Evolutionary conservation across 30 jellyfish, hydroid and myxozoan species (phyloP), one percentile per base, ranked within the genome.

Genomic region (Sanderia malayensis): DNA sequence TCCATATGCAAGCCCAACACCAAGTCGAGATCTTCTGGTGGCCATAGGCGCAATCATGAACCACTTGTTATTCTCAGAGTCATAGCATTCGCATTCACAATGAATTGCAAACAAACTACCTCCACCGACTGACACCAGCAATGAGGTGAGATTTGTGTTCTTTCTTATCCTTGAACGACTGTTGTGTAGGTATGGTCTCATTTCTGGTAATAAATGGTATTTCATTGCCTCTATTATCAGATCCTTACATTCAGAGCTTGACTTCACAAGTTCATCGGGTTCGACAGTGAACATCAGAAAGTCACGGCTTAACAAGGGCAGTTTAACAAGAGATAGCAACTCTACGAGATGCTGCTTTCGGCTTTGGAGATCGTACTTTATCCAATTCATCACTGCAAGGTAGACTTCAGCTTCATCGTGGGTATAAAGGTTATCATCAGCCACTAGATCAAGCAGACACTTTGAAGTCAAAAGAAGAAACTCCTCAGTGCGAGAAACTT

Each of bases 81-180:
- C 88, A 64, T 32, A 84, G 52, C 88, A 71, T 47, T 92, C 99
- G 76, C 97, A 89, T 61, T 89, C 97, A 66, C 94, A 82, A 21
- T 81, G 95, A 18, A 82, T 76, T 32, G 95, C 93, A 89, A 82
- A 89, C 73, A 89, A 63, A 67, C 94, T 89, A 0, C 93, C 96
- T 1, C 97, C 97, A n/a, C 97, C 97, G 4, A 89, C 44, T 13
- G 88, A 95, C 73, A 71, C 46, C 25, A 89, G 25, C 65, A 83
- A 22, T n/a, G 95, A 84, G 19, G 74, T 47, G 32, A 53, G n/a
- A 9, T 41, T 58, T 4, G 76, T 34, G 59, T 59, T 58, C 20
- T 70, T 6, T 52, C 97, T 62, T 22, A 79, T 82, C 49, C 58
- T 57, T 0, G 92, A 76, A n/a, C 95, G 85, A 61, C 63, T 61